Percentiles rank a stretch among this genome's conserved stretches.
phyloP scores from a whole-genome alignment of 2,888 invertebrate species.

The Caenorhabditis sp. region DNA sequence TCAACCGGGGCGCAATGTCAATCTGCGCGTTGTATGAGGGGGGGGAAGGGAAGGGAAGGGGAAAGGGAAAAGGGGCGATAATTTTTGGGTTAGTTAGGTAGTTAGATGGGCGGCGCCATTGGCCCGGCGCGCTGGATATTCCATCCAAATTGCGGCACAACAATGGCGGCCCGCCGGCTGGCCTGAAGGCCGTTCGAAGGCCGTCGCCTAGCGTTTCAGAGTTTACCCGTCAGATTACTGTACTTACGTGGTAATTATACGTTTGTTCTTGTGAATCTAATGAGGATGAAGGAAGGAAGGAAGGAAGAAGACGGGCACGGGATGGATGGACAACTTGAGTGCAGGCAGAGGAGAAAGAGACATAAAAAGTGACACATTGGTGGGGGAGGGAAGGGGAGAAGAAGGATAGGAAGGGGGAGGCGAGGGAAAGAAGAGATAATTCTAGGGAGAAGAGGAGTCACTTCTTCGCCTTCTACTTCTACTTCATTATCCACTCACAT shows the following conservation, averaged over 20 bases:
- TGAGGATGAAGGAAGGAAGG: no score
- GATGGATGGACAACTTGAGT: conserved; percentile 23
- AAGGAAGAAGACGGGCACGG: conserved; percentile 14
- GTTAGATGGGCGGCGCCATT: conserved; percentile 53
- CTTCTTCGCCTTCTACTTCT: no score
- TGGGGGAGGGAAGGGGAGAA: conserved; percentile 2
- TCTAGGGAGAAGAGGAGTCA: conserved; percentile 38
- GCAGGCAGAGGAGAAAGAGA: conserved; percentile 22
- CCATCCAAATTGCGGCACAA: conserved; percentile 55
- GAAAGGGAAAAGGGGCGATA: no score
- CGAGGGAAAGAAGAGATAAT: conserved; percentile 59
- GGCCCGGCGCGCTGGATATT: conserved; percentile 16
- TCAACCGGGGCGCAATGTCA: conserved; percentile 47
- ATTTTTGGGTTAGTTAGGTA: conserved; percentile 59
- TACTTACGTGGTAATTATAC: conserved; percentile 53
- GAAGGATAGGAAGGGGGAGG: no score
- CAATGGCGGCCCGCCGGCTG: conserved; percentile 26
- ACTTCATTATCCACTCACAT: conserved; percentile 48
- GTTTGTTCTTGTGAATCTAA: conserved; percentile 26
- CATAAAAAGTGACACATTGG: conserved; percentile 54
- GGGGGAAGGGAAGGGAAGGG: no score
- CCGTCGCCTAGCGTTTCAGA: conserved; percentile 35
- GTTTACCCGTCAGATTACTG: conserved; percentile 48
- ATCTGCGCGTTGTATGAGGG: conserved; percentile 34
- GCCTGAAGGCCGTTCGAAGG: conserved; percentile 49